Evolutionary conservation across 1,140 invertebrate genomes (phyloP).

Genomic region (Anthonomus grandis): DNA sequence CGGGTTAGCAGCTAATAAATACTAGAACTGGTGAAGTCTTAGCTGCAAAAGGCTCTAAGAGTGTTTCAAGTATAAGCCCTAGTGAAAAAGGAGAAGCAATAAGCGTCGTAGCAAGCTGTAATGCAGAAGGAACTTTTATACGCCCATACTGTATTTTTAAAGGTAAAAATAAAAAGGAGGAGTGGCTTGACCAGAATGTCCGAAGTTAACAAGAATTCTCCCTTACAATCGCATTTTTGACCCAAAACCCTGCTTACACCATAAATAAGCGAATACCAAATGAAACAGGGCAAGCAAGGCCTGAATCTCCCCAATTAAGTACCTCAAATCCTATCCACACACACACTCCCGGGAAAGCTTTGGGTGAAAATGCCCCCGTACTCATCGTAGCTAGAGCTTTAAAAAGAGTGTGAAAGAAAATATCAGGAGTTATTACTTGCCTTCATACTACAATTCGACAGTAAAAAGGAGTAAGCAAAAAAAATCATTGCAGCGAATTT

Average conservation of each 20-base stretch:
- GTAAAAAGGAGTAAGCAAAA: background rate
- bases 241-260: no score
- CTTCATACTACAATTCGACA: background rate
- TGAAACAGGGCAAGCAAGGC: background rate
- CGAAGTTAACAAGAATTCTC: slow-evolving; percentile 3
- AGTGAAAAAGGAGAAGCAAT: slow-evolving; percentile 36
- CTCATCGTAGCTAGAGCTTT: background rate
- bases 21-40: slow-evolving; percentile 36
- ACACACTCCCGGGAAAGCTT: background rate
- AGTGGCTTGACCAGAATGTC: slow-evolving; percentile 44
- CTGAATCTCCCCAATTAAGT: background rate
- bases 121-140: no score
- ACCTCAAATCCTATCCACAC: background rate
- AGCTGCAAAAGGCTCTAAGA: slow-evolving; percentile 41
- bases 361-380: no score
- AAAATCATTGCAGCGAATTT: background rate
- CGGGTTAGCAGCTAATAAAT: slow-evolving; percentile 35
- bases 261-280: background rate
- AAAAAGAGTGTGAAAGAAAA: background rate
- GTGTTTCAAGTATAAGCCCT: slow-evolving; percentile 1
- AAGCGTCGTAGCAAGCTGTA: slow-evolving; percentile 31
- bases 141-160: no score
- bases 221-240: background rate
- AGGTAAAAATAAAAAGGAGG: slow-evolving; percentile 37
- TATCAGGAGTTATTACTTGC: background rate